phyloP scores from a whole-genome alignment of 1,140 invertebrate genomes.

The Heliconius eleuchia region DNA sequence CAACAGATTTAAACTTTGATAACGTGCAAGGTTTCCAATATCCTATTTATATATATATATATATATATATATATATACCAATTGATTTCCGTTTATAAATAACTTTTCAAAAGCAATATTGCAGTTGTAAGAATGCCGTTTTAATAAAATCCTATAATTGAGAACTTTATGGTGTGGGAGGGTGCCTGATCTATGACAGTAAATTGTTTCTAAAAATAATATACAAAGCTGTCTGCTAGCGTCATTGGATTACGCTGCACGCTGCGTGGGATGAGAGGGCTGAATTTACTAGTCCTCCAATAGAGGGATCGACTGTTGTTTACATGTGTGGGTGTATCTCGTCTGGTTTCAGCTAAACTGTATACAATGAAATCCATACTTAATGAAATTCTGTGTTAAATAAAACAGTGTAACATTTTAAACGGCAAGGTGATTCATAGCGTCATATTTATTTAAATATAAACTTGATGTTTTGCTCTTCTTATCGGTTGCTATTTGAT shows the following conservation, averaged over 20 bases:
- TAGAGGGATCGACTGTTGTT: constrained; percentile 17
- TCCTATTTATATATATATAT: not conserved
- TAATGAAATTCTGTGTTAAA: not conserved
- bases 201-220: constrained; percentile 36
- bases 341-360: not conserved
- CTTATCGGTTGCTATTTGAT: constrained; percentile 8
- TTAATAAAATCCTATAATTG: constrained; percentile 28
- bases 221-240: constrained; percentile 21
- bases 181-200: constrained; percentile 16
- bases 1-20: not conserved
- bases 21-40: not conserved
- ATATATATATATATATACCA: not conserved
- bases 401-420: not conserved
- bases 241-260: constrained; percentile 38
- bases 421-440: not conserved
- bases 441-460: no score
- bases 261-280: constrained; percentile 35
- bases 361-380: not conserved
- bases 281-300: constrained; percentile 30
- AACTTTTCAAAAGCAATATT: constrained; percentile 15
- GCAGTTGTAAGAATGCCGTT: constrained; percentile 8
- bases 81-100: not conserved
- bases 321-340: not conserved
- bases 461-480: not conserved
- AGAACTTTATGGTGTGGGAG: constrained; percentile 25